Base-by-base conservation (phyloP, 1,140 invertebrate species). In the Saccostrea echinata region DNA sequence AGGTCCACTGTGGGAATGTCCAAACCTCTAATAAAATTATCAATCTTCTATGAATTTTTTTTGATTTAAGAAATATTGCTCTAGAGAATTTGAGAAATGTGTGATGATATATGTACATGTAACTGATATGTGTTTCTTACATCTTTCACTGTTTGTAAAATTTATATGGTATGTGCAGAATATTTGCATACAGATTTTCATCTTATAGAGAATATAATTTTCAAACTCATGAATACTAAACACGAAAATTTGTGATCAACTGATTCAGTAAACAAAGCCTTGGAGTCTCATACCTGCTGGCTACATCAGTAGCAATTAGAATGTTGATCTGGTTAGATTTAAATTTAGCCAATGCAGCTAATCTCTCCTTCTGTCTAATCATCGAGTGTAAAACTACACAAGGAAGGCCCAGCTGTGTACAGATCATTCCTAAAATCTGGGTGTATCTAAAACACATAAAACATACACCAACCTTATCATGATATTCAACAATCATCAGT, bases 331-430 rank as follows among this genome's bases (percentile, higher is more conserved):
- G 91, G 89, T 93, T 92, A 12, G 94, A 95, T 90, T 95, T 95
- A 89, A 95, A 95, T 85, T 94, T 94, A 33, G 93, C 91, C 1
- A 95, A 87, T 21, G 94, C 92, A 33, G 92, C 92, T 0, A 95
- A 90, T 84, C 95, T 88, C 68, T 94, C 90, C 84, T 91, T 91
- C 88, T 95, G 95, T 85, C 91, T 97, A 12, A 99, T 95, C 92
- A 94, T 91, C 13, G 95, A 95, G 88, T 95, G 95, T 51, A 95
- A 90, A 64, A 97, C 97, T 0, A 98, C 97, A 95, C 98, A 98
- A 82, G 97, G 96, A 94, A 98, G 97, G 6, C 97, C 98, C 88
- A 99, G 96, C 89, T 97, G 97, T 92, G 97, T 97, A 71, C 98
- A 95, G 71, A 97, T 97, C 96, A 98, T 97, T 1, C 92, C 93